Conservation (phyloP, 2,888 invertebrate species). For the Pachydiplax longipennis region DNA sequence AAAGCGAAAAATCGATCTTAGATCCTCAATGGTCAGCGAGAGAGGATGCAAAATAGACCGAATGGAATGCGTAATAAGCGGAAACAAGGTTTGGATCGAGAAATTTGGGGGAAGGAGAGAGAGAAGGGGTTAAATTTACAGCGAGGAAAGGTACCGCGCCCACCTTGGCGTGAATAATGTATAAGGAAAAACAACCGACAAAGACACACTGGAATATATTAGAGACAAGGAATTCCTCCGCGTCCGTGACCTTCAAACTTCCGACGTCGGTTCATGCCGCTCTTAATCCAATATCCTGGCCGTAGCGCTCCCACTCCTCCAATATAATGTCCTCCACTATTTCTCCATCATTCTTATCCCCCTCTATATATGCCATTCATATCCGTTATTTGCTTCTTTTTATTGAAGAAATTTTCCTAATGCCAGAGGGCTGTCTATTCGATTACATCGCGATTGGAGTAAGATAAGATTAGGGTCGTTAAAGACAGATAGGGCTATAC, state of each 20-base stretch:
- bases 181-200: conserved; percentile 20
- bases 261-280: neutral
- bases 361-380: neutral
- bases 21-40: too few species aligned
- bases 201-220: conserved; percentile 24
- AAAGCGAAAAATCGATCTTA: too few species aligned
- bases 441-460: too few species aligned
- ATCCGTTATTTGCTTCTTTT: neutral
- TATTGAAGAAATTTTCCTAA: too few species aligned
- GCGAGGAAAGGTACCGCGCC: neutral
- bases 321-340: neutral
- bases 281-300: neutral
- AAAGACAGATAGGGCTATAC: too few species aligned
- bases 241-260: neutral
- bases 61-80: neutral
- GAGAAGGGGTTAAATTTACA: neutral
- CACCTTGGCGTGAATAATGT: conserved; percentile 27
- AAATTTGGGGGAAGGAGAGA: neutral
- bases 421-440: too few species aligned
- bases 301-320: neutral
- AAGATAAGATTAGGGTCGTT: too few species aligned
- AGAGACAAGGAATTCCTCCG: conserved; percentile 5
- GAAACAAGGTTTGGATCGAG: neutral
- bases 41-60: too few species aligned
- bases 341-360: neutral